Base-by-base conservation (phyloP, 37 sponge, comb jelly and placozoan genomes). In the Halisarca cf. caerulea region DNA sequence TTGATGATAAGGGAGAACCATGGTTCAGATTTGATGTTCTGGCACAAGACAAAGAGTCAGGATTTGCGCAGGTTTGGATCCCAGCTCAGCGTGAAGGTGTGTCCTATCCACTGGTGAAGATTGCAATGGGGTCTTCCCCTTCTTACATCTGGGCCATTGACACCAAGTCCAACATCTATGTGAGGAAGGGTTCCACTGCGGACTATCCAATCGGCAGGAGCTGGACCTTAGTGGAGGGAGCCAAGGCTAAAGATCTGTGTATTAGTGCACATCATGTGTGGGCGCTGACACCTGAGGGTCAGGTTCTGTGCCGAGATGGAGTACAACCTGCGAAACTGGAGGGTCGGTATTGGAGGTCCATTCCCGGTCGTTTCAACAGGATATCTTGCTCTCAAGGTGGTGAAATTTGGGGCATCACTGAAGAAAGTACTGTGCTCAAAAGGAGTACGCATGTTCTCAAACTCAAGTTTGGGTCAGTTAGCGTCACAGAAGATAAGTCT, bases 101-200 rank as follows among this genome's bases (percentile, higher is more conserved):
- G 9, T 60, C 83, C 6, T 35, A 71, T 25, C 84, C 91, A 1
- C 58, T 95, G n/a, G 1, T 66, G 33, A 69, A 82, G 53, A 86
- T 96, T 27, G 36, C 81, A 18, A 90, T 93, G 45, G 86, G 92
- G 35, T 78, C 89, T 44, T 86, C 89, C 21, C 89, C 88, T 58
- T 82, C 83, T 91, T 37, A 88, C 6, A 95, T 97, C 36, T 97
- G 98, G 98, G 94, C 91, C 34, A 55, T 86, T 43, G 95, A 92
- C 55, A 83, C 66, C 3, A 81, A 94, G 24, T 24, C 83, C 59
- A 82, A 75, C 27, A 75, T 87, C n/a, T 97, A 95, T 58, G 88
- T 86, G 23, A 87, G 98, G 0, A 85, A 30, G 0, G 93, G 90
- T 0, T 89, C 95, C 28, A 92, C 94, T 27, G 47, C 59, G 18